Conservation (phyloP, 2,888 invertebrate species). For the Archaeoteleia sp. region DNA sequence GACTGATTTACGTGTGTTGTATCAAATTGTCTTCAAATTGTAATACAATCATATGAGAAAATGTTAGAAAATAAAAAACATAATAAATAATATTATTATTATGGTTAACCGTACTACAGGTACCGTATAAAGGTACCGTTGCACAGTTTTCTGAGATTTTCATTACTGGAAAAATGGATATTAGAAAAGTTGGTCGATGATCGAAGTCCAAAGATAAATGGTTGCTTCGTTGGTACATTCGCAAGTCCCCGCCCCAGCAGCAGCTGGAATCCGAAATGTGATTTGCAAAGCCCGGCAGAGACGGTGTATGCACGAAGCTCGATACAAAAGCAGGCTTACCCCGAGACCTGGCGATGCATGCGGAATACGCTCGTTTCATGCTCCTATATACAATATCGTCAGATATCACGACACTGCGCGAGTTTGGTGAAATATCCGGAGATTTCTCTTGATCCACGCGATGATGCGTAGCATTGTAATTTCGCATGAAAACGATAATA, state of each 20-base stretch:
- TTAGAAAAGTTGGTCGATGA: conserved; percentile 4
- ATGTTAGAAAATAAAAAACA: too few species aligned
- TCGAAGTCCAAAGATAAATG: conserved; percentile 21
- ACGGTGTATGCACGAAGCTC: conserved; percentile 4
- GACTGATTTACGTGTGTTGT: too few species aligned
- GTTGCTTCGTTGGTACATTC: conserved; percentile 3
- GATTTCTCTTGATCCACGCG: conserved; percentile 15
- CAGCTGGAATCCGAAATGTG: conserved; percentile 39
- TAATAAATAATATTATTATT: too few species aligned
- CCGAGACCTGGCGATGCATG: conserved; percentile 12
- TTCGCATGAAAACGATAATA: conserved; percentile 2
- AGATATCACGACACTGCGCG: conserved; percentile 7
- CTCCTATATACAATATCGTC: conserved; percentile 20
- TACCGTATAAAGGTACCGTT: too few species aligned
- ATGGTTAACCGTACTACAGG: too few species aligned
- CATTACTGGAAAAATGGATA: conserved; percentile 15
- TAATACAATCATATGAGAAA: too few species aligned
- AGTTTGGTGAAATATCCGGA: conserved; percentile 17
- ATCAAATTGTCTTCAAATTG: too few species aligned
- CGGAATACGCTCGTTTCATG: conserved; percentile 15
- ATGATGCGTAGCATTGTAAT: conserved; percentile 21
- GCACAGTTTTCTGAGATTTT: too few species aligned
- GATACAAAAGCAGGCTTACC: conserved; percentile 28
- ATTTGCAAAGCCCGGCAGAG: conserved; percentile 17
- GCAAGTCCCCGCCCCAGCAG: conserved; percentile 15